Conservation (phyloP, 2,888 invertebrate genomes). For the Andrena bucephala region DNA sequence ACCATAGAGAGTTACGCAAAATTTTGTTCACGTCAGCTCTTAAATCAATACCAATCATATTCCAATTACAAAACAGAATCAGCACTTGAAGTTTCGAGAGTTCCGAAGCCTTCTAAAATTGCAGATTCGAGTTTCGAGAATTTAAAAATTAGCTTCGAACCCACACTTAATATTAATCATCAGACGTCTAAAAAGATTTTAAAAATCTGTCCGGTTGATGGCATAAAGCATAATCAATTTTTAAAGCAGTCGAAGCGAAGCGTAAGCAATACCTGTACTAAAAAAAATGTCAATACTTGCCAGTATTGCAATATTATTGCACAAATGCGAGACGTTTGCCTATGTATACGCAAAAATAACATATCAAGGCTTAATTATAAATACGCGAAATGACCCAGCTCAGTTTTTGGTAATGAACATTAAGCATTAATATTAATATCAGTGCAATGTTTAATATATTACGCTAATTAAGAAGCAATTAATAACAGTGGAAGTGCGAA, state of each 20-base stretch:
- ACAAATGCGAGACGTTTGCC: constrained; percentile 29
- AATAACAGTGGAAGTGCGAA: constrained; percentile 22
- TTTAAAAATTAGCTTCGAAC: too few species aligned
- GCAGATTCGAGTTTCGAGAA: too few species aligned
- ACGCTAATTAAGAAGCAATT: constrained; percentile 26
- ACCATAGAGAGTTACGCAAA: too few species aligned
- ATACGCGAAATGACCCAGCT: constrained; percentile 27
- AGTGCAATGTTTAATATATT: constrained; percentile 44
- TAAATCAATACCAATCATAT: too few species aligned
- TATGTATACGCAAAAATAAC: constrained; percentile 40
- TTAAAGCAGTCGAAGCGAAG: background rate
- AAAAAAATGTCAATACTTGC: constrained; percentile 36
- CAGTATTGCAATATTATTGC: constrained; percentile 34
- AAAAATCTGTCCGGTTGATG: background rate
- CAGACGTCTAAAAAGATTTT: too few species aligned
- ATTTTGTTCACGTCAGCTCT: too few species aligned
- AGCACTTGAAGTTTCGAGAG: too few species aligned
- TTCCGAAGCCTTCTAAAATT: too few species aligned
- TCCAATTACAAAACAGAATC: too few species aligned
- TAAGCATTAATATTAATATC: constrained; percentile 18
- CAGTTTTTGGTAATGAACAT: constrained; percentile 41
- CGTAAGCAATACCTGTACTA: constrained; percentile 8
- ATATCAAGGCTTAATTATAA: constrained; percentile 49
- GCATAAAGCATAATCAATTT: constrained; percentile 17
- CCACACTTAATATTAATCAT: too few species aligned